phyloP scores from a whole-genome alignment of 2,113 vertebrate genomes.

The Nycticorax nycticorax region DNA sequence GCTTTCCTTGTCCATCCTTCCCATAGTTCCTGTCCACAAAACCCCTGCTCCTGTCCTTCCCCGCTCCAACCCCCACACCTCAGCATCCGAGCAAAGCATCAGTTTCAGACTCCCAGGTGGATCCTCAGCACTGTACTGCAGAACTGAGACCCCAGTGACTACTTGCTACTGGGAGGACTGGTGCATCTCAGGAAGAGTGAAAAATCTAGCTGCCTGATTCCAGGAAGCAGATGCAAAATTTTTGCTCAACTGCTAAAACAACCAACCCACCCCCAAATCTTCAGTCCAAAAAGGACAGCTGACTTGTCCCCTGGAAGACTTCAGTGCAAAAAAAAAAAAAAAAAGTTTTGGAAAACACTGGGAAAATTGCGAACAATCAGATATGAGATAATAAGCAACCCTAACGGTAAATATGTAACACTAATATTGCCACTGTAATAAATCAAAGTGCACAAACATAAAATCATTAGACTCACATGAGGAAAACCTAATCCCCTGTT shows the following conservation, averaged over 20 bases:
- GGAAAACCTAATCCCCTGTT: background rate
- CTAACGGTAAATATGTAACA: background rate
- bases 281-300: background rate
- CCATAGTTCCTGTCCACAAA: fast-evolving
- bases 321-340: background rate
- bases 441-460: background rate
- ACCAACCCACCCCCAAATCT: background rate
- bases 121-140: background rate
- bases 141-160: background rate
- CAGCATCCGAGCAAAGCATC: background rate
- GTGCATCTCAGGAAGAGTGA: fast-evolving
- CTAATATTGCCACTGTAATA: background rate
- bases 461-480: background rate
- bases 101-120: background rate
- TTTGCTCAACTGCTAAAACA: background rate
- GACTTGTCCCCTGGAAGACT: background rate
- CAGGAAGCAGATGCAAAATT: background rate
- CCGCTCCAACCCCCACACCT: background rate
- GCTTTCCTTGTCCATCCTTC: background rate
- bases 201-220: background rate
- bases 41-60: background rate
- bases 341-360: background rate
- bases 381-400: background rate
- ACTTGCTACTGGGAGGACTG: background rate
- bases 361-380: background rate